A percentile compares a stretch with the other conserved stretches of the same genome.
phyloP scores from a whole-genome alignment of 2,113 vertebrate species.

The Phylloscopus trochilus region DNA sequence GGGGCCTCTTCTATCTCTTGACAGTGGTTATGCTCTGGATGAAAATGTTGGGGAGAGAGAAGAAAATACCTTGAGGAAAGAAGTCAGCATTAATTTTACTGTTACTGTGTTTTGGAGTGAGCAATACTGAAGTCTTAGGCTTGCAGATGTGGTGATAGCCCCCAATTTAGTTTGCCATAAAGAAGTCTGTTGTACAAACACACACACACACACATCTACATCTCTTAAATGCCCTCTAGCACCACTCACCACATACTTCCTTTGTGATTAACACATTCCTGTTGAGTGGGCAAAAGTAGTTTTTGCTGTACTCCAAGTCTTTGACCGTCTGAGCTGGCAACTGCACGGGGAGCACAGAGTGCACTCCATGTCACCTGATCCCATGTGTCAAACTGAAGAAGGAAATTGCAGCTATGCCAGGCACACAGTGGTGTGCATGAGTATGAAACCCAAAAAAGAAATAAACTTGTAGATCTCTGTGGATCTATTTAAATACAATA shows the following conservation, averaged over 20 bases:
- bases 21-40: background rate
- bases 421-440: background rate
- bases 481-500: constrained; percentile 29
- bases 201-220: background rate
- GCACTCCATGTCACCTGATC: background rate
- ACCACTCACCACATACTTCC: background rate
- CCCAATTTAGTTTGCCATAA: background rate
- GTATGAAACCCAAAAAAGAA: constrained; percentile 3
- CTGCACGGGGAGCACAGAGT: background rate
- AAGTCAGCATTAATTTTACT: background rate
- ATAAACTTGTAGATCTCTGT: background rate
- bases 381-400: background rate
- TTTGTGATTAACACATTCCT: background rate
- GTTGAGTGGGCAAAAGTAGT: background rate
- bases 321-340: background rate
- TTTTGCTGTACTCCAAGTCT: background rate
- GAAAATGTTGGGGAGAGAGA: background rate
- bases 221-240: background rate
- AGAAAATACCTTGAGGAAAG: background rate
- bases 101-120: background rate
- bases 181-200: background rate
- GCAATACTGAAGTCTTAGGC: background rate
- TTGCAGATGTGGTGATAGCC: background rate
- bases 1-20: background rate
- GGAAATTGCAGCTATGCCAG: background rate